Percentiles rank a stretch among this genome's conserved stretches.
phyloP scores from a whole-genome alignment of 1,140 invertebrate species.

The Drosophila albomicans region DNA sequence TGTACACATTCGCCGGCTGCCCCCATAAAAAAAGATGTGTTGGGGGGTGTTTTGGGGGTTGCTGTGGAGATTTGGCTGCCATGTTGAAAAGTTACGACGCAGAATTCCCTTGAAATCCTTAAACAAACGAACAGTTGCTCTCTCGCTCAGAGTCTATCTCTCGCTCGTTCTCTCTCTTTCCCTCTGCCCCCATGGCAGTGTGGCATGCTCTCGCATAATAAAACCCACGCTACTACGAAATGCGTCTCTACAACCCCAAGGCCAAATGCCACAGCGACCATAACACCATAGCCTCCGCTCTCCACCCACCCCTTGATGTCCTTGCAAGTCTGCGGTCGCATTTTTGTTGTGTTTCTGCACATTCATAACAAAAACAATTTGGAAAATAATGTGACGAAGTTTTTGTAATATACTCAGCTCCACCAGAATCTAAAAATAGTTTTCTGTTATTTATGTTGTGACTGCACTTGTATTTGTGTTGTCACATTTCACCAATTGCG shows the following conservation, averaged over 20 bases:
- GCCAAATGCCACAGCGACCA: not conserved
- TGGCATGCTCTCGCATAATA: constrained; percentile 40
- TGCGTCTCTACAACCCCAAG: constrained; percentile 24
- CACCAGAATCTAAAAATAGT: not conserved
- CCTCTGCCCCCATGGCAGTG: not conserved
- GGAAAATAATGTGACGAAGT: not conserved
- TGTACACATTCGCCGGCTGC: constrained; percentile 61
- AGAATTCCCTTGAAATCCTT: constrained; percentile 61
- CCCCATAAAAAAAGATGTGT: constrained; percentile 23
- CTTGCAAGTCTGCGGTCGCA: constrained; percentile 52
- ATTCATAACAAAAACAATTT: constrained; percentile 77
- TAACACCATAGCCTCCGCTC: not conserved
- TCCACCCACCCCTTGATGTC: constrained; percentile 50
- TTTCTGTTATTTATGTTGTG: constrained; percentile 1
- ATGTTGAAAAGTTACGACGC: constrained; percentile 76
- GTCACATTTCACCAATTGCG: too few species aligned
- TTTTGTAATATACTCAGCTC: constrained; percentile 4
- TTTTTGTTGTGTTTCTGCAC: constrained; percentile 75
- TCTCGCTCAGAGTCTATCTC: not conserved
- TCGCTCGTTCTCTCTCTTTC: not conserved
- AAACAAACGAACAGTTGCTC: constrained; percentile 23
- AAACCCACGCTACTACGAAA: constrained; percentile 25
- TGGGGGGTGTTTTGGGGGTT: constrained; percentile 46
- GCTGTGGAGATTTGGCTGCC: constrained; percentile 31
- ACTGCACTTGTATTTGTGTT: not conserved